Conservation (phyloP, 92 coral and sea anemone species). For the Parazoanthus atlanticus region DNA sequence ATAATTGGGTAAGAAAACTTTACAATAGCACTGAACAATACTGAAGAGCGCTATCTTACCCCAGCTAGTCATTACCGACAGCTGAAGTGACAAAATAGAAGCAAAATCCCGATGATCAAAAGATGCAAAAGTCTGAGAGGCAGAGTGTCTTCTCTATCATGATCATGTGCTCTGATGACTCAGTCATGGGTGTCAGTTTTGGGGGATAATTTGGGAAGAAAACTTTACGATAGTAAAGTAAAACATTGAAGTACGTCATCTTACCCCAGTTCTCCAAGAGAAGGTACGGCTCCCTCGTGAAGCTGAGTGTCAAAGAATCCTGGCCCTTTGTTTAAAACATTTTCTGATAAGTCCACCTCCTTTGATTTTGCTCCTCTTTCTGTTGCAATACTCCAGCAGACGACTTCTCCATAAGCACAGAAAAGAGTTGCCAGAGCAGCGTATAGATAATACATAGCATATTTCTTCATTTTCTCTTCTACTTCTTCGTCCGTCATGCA, state of each 20-base stretch:
- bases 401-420: constrained; percentile 89
- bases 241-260: not conserved
- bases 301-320: constrained; percentile 23
- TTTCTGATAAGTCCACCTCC: constrained; percentile 50
- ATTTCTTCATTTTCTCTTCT: constrained; percentile 77
- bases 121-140: not conserved
- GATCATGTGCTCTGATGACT: not conserved
- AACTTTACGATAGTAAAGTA: not conserved
- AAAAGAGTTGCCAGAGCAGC: constrained; percentile 86
- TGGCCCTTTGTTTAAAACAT: constrained; percentile 50
- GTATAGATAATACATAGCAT: constrained; percentile 75
- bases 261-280: constrained; percentile 5
- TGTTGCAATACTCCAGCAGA: constrained; percentile 87
- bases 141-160: not conserved
- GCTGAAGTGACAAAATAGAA: too few relatives aligned
- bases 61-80: too few relatives aligned
- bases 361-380: constrained; percentile 65
- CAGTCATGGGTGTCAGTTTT: too few relatives aligned
- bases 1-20: too few relatives aligned
- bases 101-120: too few relatives aligned
- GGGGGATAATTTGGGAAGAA: not conserved
- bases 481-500: constrained; percentile 52
- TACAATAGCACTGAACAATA: too few relatives aligned
- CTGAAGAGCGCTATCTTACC: too few relatives aligned
- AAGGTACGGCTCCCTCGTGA: constrained; percentile 19